Evolutionary conservation across 2,113 vertebrate genomes (phyloP).

Genomic region (Gobiocypris rarus): DNA sequence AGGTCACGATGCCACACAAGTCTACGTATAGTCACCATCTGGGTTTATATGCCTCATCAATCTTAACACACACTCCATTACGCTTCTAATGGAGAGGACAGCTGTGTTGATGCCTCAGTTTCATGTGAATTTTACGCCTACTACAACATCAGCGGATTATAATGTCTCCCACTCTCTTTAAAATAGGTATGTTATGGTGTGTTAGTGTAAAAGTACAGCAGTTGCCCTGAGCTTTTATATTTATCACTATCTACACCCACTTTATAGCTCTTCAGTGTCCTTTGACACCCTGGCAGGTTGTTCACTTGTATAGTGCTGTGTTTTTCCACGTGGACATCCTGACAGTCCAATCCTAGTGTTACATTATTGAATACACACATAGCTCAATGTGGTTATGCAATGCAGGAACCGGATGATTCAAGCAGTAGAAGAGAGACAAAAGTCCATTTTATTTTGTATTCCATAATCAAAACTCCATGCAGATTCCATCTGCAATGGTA

Average conservation of each 20-base stretch:
- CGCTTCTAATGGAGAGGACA: constrained; percentile 31
- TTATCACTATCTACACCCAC: not conserved
- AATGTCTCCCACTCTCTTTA: constrained; percentile 22
- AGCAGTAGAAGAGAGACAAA: not conserved
- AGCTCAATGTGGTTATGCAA: constrained; percentile 15
- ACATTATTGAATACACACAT: constrained; percentile 4
- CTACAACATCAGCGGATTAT: constrained; percentile 26
- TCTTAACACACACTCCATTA: constrained; percentile 48
- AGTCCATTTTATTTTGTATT: not conserved
- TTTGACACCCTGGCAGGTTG: constrained; percentile 12
- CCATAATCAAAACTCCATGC: too few species aligned
- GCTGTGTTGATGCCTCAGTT: constrained; percentile 13
- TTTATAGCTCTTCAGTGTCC: constrained; percentile 10
- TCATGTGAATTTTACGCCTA: constrained; percentile 43
- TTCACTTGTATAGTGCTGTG: constrained; percentile 1
- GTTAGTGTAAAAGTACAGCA: not conserved
- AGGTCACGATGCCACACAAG: not conserved
- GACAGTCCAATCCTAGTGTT: not conserved
- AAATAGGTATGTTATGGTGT: not conserved
- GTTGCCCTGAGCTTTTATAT: constrained; percentile 29
- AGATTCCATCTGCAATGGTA: not conserved
- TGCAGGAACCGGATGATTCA: not conserved
- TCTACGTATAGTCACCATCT: constrained; percentile 16
- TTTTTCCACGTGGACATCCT: constrained; percentile 1
- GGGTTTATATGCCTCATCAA: constrained; percentile 16